These are phyloP conservation scores for Tinea trinotella DNA, from an alignment of 2,888 invertebrate genomes.

Conservation along the genomic window DNA sequence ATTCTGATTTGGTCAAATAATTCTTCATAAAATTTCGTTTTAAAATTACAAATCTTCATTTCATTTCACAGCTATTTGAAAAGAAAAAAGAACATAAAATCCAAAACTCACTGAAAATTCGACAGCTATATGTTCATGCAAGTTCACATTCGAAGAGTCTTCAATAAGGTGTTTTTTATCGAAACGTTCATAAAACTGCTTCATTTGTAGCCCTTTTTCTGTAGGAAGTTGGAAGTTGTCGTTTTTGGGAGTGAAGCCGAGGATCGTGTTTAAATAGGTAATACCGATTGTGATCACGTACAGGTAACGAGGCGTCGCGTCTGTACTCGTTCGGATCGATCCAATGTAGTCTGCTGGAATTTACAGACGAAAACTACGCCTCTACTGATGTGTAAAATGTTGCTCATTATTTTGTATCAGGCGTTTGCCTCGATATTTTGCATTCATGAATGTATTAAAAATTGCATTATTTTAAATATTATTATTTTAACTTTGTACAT, in stretches of 20 bases:
- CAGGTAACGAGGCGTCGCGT: constrained; percentile 62
- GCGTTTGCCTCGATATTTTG: neutral
- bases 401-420: constrained; percentile 8
- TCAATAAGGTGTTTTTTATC: constrained; percentile 2
- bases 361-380: constrained; percentile 28
- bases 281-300: constrained; percentile 66
- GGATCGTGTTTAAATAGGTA: constrained; percentile 63
- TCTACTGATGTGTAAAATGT: constrained; percentile 15
- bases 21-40: too few species aligned
- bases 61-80: too few species aligned
- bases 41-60: too few species aligned
- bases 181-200: constrained; percentile 9
- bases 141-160: neutral
- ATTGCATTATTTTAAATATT: too few species aligned
- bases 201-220: constrained; percentile 11
- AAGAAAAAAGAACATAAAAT: too few species aligned
- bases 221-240: constrained; percentile 9
- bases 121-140: neutral
- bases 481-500: too few species aligned
- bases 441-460: neutral
- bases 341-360: constrained; percentile 40
- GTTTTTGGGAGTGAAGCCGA: constrained; percentile 37
- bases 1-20: too few species aligned
- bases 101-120: neutral
- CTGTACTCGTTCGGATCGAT: constrained; percentile 47